Percentiles rank a stretch among this genome's conserved stretches.
Conservation (phyloP, 2,113 vertebrate genomes). For the Megaptera novaeangliae region DNA sequence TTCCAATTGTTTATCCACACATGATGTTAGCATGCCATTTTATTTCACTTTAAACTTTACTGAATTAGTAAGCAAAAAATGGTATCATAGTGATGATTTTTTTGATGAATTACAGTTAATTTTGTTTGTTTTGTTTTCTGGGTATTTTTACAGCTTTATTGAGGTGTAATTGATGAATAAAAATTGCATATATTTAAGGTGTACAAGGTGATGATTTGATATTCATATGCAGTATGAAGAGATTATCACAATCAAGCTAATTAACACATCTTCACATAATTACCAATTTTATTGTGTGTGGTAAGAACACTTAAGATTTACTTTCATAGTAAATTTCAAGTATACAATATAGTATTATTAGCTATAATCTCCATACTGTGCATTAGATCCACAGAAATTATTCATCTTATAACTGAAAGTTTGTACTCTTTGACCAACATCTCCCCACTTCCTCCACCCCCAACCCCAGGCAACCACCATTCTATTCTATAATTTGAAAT, state of each 20-base stretch:
- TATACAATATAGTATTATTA: background rate
- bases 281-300: background rate
- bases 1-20: background rate
- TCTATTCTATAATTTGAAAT: background rate
- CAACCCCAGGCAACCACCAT: background rate
- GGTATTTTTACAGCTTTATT: background rate
- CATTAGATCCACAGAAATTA: background rate
- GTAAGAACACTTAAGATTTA: background rate
- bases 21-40: background rate
- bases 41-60: background rate
- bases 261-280: background rate
- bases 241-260: background rate
- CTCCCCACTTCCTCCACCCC: background rate
- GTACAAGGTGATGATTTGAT: background rate
- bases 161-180: background rate
- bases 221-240: background rate
- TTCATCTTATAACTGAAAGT: background rate
- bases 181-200: background rate
- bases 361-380: background rate
- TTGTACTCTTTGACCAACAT: background rate
- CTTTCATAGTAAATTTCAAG: background rate
- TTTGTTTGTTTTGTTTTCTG: background rate
- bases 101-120: background rate
- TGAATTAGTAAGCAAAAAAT: background rate
- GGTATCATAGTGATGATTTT: background rate